phyloP scores from a whole-genome alignment of 1,140 invertebrate genomes.

The Tachypleus tridentatus region DNA sequence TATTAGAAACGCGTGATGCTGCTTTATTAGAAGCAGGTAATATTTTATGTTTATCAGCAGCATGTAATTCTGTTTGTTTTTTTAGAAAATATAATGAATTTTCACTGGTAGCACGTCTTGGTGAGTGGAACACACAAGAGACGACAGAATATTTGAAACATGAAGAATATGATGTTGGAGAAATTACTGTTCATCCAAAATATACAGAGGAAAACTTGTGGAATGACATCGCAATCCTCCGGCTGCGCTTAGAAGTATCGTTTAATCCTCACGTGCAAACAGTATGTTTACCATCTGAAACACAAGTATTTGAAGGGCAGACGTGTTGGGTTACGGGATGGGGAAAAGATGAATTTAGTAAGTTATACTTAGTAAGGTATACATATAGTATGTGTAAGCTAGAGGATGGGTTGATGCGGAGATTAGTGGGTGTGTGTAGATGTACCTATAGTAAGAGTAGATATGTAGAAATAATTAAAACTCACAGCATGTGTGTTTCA shows the following conservation, averaged over 20 bases:
- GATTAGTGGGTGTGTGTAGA: no score
- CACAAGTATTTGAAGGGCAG: slow-evolving; percentile 24
- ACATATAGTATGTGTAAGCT: no score
- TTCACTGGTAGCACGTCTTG: slow-evolving; percentile 33
- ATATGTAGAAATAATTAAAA: no score
- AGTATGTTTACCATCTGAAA: slow-evolving; percentile 48
- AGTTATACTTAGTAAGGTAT: no score
- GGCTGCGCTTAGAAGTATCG: slow-evolving; percentile 42
- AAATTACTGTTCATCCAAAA: slow-evolving; percentile 42
- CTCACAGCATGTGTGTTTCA: no score
- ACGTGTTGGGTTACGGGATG: slow-evolving; percentile 60
- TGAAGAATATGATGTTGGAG: slow-evolving; percentile 50
- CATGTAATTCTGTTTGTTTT: no score
- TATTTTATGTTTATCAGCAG: no score
- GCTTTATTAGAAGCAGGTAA: no score
- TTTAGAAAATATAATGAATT: no score
- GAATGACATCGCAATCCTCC: slow-evolving; percentile 53
- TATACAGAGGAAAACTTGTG: slow-evolving; percentile 40
- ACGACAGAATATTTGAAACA: slow-evolving; percentile 53
- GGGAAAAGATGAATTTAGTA: slow-evolving; percentile 47
- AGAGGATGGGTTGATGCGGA: no score
- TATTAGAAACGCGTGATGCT: no score
- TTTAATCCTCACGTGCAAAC: slow-evolving; percentile 51
- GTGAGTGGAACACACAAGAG: slow-evolving; percentile 65
- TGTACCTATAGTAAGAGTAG: no score